phyloP scores from a whole-genome alignment of 2,113 vertebrate species.

The Riparia riparia region DNA sequence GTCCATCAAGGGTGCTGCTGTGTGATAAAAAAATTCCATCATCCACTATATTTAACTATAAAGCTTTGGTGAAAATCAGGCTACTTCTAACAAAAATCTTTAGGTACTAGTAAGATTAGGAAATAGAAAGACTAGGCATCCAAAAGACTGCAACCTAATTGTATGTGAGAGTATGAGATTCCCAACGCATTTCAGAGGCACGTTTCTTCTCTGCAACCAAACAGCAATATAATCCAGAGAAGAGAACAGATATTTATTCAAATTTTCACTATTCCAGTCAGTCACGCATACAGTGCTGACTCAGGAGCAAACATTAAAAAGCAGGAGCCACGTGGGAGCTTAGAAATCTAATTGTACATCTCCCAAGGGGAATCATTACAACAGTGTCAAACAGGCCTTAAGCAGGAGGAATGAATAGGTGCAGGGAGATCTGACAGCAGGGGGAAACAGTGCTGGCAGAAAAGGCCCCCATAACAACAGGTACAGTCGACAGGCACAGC shows the following conservation, averaged over 20 bases:
- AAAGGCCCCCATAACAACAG: background rate
- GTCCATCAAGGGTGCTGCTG: background rate
- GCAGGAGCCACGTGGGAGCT: background rate
- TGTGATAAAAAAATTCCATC: background rate
- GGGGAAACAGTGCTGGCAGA: background rate
- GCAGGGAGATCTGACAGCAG: background rate
- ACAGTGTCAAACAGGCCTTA: conserved; percentile 22
- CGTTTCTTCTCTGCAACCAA: background rate
- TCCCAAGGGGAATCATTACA: conserved; percentile 13
- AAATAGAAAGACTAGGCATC: background rate
- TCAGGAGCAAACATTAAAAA: conserved; percentile 47
- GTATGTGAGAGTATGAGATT: background rate
- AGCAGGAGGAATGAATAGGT: conserved; percentile 5
- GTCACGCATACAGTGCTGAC: background rate
- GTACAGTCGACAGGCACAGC: background rate
- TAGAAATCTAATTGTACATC: background rate
- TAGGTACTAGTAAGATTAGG: background rate
- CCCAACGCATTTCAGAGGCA: background rate
- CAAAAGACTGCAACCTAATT: background rate
- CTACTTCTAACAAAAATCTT: background rate
- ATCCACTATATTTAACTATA: background rate
- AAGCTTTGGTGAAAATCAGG: background rate
- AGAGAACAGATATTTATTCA: background rate
- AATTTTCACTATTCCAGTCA: background rate
- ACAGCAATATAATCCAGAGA: background rate